Conservation (phyloP, 2,888 invertebrate genomes). For the Hyppa rectilinea region DNA sequence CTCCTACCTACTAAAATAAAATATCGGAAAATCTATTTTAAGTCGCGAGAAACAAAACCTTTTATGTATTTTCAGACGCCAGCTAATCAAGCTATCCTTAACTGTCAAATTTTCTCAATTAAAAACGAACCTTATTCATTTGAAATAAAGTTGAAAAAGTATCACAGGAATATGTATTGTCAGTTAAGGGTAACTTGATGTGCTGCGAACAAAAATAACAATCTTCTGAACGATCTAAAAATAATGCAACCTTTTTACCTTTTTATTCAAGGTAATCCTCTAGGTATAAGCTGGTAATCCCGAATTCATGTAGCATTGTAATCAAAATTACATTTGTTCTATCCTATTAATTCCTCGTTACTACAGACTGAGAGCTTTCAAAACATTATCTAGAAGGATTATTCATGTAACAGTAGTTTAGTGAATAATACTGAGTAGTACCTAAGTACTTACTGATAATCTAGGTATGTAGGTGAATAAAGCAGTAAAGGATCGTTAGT, state of each 20-base stretch:
- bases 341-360: conserved; percentile 58
- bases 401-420: conserved; percentile 26
- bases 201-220: conserved; percentile 34
- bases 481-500: conserved; percentile 29
- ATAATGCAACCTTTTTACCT: conserved; percentile 33
- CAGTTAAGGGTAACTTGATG: too few species aligned
- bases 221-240: conserved; percentile 36
- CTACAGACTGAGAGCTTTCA: conserved; percentile 9
- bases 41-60: conserved; percentile 5
- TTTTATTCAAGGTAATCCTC: conserved; percentile 23
- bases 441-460: neutral
- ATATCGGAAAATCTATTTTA: conserved; percentile 5
- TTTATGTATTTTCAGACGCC: too few species aligned
- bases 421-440: conserved; percentile 12
- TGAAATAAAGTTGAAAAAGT: too few species aligned
- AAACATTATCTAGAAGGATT: conserved; percentile 25
- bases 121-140: too few species aligned
- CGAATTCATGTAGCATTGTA: conserved; percentile 50
- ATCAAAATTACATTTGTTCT: conserved; percentile 57
- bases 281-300: conserved; percentile 35
- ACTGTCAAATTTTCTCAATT: too few species aligned
- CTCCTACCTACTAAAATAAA: conserved; percentile 6
- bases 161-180: too few species aligned
- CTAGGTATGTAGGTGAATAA: conserved; percentile 23
- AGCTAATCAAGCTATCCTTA: too few species aligned